Evolutionary conservation across 2,113 vertebrate species (phyloP).

Genomic region (Forbesichthys papilliferus): DNA sequence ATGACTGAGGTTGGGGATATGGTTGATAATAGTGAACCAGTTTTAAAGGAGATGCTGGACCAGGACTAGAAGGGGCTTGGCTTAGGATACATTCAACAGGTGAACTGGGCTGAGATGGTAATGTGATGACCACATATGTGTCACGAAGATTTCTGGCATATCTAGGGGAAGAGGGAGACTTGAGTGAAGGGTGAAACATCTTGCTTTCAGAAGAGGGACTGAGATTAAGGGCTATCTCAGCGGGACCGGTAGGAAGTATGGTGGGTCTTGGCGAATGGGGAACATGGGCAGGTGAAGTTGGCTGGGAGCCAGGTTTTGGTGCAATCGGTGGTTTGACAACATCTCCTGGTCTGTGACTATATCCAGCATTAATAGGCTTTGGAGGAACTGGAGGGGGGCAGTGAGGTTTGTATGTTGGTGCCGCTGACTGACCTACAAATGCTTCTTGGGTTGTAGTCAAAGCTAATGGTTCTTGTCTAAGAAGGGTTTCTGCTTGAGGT

Average conservation of each 20-base stretch:
- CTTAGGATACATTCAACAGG: constrained; percentile 85
- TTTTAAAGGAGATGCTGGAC: constrained; percentile 73
- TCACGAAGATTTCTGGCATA: constrained; percentile 85
- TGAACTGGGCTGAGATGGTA: constrained; percentile 95
- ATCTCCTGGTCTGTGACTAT: constrained; percentile 82
- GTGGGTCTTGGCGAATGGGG: constrained; percentile 74
- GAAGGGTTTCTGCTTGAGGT: constrained; percentile 60
- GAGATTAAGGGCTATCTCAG: constrained; percentile 86
- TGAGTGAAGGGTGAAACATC: constrained; percentile 80
- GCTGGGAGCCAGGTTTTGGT: constrained; percentile 85
- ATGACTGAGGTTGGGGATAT: constrained; percentile 53
- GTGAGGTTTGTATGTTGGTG: constrained; percentile 76
- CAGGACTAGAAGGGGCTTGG: constrained; percentile 83
- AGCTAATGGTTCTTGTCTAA: constrained; percentile 59
- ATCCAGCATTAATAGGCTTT: constrained; percentile 88
- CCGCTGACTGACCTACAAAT: constrained; percentile 67
- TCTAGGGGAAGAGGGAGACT: constrained; percentile 87
- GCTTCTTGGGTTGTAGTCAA: constrained; percentile 62
- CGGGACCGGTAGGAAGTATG: constrained; percentile 70
- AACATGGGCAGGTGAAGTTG: constrained; percentile 75
- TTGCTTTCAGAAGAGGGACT: constrained; percentile 85
- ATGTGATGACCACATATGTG: constrained; percentile 96
- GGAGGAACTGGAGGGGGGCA: constrained; percentile 92
- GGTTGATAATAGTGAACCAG: constrained; percentile 66
- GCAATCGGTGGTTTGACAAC: constrained; percentile 87